Evolutionary conservation across 2,797 vertebrate species (phyloP).

Genomic region (Pipistrellus nathusii): DNA sequence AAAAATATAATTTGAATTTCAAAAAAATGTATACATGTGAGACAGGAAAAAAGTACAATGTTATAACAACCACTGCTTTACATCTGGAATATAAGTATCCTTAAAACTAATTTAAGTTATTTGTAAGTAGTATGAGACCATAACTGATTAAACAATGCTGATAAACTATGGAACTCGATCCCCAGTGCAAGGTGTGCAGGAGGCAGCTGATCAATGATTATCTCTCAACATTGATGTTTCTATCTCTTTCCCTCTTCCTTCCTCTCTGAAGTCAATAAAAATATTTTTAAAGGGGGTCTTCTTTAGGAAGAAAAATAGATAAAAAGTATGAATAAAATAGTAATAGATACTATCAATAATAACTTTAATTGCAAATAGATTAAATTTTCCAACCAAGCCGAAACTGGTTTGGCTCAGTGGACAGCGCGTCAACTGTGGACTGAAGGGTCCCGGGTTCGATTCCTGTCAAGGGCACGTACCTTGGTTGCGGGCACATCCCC

Average conservation of each 20-base stretch:
- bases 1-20: constrained; percentile 63
- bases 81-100: not conserved
- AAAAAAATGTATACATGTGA: not conserved
- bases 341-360: not conserved
- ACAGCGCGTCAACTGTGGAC: too few relatives aligned
- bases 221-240: not conserved
- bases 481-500: too few relatives aligned
- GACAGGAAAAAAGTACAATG: constrained; percentile 12
- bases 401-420: too few relatives aligned
- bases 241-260: too few relatives aligned
- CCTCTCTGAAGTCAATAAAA: not conserved
- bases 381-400: not conserved
- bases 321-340: not conserved
- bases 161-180: not conserved
- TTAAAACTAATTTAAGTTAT: constrained; percentile 37
- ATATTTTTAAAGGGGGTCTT: not conserved
- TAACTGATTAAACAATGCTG: not conserved
- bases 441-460: too few relatives aligned
- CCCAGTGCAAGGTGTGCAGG: not conserved
- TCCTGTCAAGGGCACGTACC: too few relatives aligned
- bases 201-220: not conserved
- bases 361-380: not conserved
- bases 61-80: not conserved
- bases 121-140: not conserved
- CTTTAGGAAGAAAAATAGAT: not conserved